Base-by-base conservation (phyloP, 1,140 invertebrate genomes). In the Lasioglossum albipes region DNA sequence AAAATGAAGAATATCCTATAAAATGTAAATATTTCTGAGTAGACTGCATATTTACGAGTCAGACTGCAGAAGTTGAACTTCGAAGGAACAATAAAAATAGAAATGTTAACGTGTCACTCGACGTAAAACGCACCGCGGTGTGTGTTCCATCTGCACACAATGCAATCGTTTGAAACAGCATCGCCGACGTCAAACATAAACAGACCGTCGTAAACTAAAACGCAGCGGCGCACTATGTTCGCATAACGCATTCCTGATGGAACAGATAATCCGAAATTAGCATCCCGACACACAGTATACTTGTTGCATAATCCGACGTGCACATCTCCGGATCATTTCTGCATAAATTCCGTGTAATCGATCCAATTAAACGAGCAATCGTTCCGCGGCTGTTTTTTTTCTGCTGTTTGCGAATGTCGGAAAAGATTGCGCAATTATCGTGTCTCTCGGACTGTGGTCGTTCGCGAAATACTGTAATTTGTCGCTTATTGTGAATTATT, bases 241-340 rank as follows among this genome's bases (percentile, higher is more conserved):
- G 52, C 16, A 49, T n/a, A 9, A 61, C 41, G 59, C 59, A 64
- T 64, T 73, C 59, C 71, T 18, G 42, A 73, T 64, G 59, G 7
- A 49, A 64, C 42, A 22, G 71, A 73, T 64, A 31, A 18, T 31
- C 13, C 42, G 42, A 49, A 62, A 73, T 73, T 73, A 73, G 59
- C 71, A 73, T 62, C 9, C 42, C 22, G 20, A 45, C 22, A 13
- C 22, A 20, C 27, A 27, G 27, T 27, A 18, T 49, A 10, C 22
- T 20, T 4, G 59, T 73, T 73, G 71, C 42, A 64, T 73, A 73
- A 73, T 49, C 59, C 22, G 7, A 7, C 41, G 18, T 18, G 71
- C 10, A 73, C 64, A 41, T 64, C 10, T 13, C 27, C n/a, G 2
- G 7, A 45, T 62, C 27, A 62, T 73, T 64, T 31, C 42, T 27